Base-by-base conservation (phyloP, 2,888 invertebrate genomes). In the Ophion costatus region DNA sequence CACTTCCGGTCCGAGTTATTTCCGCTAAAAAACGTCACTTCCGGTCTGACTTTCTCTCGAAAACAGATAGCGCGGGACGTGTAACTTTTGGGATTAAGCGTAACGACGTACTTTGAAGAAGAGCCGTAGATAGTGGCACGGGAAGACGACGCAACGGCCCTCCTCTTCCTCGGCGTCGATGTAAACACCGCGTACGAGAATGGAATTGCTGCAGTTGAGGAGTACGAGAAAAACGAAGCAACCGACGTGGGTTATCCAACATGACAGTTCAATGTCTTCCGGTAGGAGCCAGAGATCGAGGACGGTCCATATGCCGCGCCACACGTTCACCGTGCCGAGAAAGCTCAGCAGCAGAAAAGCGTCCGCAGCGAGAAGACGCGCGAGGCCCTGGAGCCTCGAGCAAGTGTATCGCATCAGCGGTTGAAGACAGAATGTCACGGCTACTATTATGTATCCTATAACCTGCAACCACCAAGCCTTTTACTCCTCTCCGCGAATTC, bases 301-400 rank as follows among this genome's bases (percentile, higher is more conserved):
- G 80, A 97, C 93, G 86, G 96, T 96, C 98, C 98, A 98, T 80
- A 98, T 95, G 17, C 98, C 98, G 67, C 98, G 95, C 98, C 98
- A 98, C 14, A 98, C 97, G 93, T 98, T 98, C 76, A 98, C 96
- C 0, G 97, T 97, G 17, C 97, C 97, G 86, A 97, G 92, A 92
- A 97, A 97, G 59, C 97, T 96, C 87, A 97, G 94, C 84, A 98
- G 94, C 86, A 97, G 96, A 94, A 97, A 97, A 14, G 96, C 92
- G 91, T 98, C 98, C 29, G 97, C 97, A 0, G 96, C 94, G 56
- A 97, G 91, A 33, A 98, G 94, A 84, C 97, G 95, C 11, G 95
- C 91, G 7, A 96, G 94, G 11, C 97, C 97, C 84, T 95, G 95
- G 3, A 97, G 94, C 75, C 96, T 95, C 84, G 96, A 95, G 74